Conservation (phyloP, 2,888 invertebrate species). For the Charanyca ferruginea region DNA sequence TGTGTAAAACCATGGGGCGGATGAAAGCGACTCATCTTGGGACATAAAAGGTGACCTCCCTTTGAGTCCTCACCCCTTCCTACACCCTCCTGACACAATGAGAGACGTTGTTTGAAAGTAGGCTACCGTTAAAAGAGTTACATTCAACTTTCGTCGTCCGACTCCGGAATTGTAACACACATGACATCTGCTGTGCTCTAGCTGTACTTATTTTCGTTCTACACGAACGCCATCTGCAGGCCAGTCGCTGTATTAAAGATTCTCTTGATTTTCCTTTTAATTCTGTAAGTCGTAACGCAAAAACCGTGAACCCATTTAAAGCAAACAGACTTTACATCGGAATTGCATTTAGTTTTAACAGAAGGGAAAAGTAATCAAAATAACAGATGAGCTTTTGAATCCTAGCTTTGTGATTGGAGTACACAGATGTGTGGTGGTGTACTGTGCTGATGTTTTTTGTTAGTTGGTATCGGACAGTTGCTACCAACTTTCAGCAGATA, state of each 20-base stretch:
- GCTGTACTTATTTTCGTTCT: constrained; percentile 19
- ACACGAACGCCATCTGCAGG: constrained; percentile 26
- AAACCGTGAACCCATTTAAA: constrained; percentile 7
- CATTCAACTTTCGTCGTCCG: constrained; percentile 57
- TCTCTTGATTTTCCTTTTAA: constrained; percentile 30
- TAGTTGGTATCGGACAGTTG: neutral
- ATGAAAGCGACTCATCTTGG: constrained; percentile 57
- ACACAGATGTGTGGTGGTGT: constrained; percentile 5
- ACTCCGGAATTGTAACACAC: constrained; percentile 47
- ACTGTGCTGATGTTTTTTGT: neutral
- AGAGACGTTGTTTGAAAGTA: constrained; percentile 71
- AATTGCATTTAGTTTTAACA: constrained; percentile 32
- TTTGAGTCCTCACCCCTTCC: constrained; percentile 61
- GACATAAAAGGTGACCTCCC: constrained; percentile 78
- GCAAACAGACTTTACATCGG: constrained; percentile 11
- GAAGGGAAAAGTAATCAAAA: constrained; percentile 41
- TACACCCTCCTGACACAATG: constrained; percentile 61
- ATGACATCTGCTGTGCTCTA: constrained; percentile 36
- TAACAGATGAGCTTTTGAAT: constrained; percentile 13
- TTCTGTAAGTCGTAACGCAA: constrained; percentile 1
- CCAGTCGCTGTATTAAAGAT: constrained; percentile 9
- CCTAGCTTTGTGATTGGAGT: constrained; percentile 16
- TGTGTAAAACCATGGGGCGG: constrained; percentile 38
- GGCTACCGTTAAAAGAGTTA: constrained; percentile 75
- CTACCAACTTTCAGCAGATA: neutral